Percentiles rank a stretch among this genome's conserved stretches.
Evolutionary conservation across 2,797 vertebrate genomes (phyloP).

Genomic region (Otus scops): DNA sequence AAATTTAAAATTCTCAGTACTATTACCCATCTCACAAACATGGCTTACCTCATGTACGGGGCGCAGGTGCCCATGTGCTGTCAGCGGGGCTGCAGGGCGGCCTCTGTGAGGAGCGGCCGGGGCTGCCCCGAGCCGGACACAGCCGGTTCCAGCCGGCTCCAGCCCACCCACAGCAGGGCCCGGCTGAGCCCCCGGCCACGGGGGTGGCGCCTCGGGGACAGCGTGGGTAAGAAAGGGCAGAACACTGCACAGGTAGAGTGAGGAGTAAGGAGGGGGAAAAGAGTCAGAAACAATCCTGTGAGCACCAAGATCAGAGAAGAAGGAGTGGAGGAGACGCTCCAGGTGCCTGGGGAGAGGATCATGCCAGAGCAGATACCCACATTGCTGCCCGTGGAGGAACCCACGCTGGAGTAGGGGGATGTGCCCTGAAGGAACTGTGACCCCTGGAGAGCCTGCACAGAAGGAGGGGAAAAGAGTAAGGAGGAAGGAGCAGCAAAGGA

Average conservation of each 20-base stretch:
- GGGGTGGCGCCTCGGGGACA: accelerated
- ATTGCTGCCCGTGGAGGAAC: neutral
- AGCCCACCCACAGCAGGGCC: accelerated
- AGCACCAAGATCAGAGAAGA: neutral
- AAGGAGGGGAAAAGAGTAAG: neutral
- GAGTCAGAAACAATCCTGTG: neutral
- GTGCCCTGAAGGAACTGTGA: neutral
- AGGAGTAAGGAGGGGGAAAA: no score
- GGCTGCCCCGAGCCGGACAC: accelerated
- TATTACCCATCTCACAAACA: neutral
- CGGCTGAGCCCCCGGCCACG: accelerated
- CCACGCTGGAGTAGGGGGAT: no score
- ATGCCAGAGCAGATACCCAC: neutral
- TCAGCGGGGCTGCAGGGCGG: accelerated
- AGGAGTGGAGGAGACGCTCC: neutral
- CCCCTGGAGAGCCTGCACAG: neutral
- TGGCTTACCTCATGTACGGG: accelerated
- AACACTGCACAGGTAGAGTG: neutral
- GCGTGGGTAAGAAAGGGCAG: neutral
- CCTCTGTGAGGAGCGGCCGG: neutral
- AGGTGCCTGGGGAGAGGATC: neutral
- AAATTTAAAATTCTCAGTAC: neutral
- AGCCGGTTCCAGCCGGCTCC: neutral
- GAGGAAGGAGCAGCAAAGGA: neutral
- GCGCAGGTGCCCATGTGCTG: accelerated